Evolutionary conservation across 2,888 invertebrate species (phyloP), one percentile per base, ranked within the genome.

Genomic region (Athripsodes cinereus): DNA sequence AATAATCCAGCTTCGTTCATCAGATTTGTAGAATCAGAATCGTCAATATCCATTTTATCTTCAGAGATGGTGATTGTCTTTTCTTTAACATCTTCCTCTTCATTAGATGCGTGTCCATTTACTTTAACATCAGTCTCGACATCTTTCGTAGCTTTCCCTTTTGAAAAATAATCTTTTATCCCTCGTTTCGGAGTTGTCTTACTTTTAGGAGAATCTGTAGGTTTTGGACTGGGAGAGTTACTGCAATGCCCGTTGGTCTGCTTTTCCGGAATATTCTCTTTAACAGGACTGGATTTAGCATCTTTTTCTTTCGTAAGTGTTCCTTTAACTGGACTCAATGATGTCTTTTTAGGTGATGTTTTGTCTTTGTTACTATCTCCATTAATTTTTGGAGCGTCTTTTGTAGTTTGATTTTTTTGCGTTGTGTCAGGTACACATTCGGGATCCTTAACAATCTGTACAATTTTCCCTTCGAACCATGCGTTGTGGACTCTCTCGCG

Each of bases 391-490:
- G 70, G 35, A 11, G 26, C 13, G 6, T 50, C 53, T 18, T 11
- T 21, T 3, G 61, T 13, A n/a, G 40, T n/a, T 16, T 40, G 55
- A 46, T 53, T 49, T 19, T 21, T 34, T 10, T 22, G 18, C 52
- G 18, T 18, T 13, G 53, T 21, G 52, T 58, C 53, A 40, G 22
- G 26, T 18, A 26, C 18, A 47, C 48, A 48, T 53, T 54, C 59
- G 49, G 74, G 74, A 52, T 76, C 71, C 26, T 69, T 68, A 1
- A 80, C 76, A 64, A 86, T 83, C 64, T 77, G 75, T 1, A 74
- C 64, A 62, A 87, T 78, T 67, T 77, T 80, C 0, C 83, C 88
- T 72, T 90, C 90, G 70, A 83, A 83, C 90, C 90, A 91, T 8
- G 85, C 83, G 6, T 88, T 88, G 66, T 78, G 74, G 52, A 77